phyloP scores from a whole-genome alignment of 2,113 vertebrate species.

The Neopipo cinnamomea region DNA sequence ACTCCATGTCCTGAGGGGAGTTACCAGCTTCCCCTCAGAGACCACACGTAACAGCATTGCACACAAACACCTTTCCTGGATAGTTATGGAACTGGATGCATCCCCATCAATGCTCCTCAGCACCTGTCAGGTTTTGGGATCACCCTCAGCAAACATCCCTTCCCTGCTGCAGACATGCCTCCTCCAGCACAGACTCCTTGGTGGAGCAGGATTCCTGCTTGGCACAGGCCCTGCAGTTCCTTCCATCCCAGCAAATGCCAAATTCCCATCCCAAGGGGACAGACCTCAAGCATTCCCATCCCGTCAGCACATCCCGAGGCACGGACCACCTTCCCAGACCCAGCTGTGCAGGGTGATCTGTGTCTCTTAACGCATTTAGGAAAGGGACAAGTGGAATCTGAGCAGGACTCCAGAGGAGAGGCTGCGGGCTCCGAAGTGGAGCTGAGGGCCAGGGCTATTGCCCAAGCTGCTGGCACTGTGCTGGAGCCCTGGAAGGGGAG shows the following conservation, averaged over 20 bases:
- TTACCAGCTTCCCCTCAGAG: background rate
- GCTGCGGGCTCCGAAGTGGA: background rate
- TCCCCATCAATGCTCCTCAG: no score
- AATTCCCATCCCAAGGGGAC: background rate
- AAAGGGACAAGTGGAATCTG: background rate
- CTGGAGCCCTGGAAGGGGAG: background rate
- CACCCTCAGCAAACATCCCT: background rate
- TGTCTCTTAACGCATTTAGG: background rate
- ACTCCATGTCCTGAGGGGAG: background rate
- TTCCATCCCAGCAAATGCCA: background rate
- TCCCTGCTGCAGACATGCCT: background rate
- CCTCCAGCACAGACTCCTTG: background rate
- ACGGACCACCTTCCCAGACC: background rate
- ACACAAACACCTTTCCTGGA: background rate
- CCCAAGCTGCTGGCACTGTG: background rate
- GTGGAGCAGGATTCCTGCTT: background rate
- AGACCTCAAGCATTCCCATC: background rate
- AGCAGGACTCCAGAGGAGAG: background rate
- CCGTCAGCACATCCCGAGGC: background rate
- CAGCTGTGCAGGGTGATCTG: background rate
- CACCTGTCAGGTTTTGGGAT: background rate
- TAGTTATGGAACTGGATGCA: background rate
- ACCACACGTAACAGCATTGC: background rate
- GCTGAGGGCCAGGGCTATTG: background rate
- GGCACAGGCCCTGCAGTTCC: background rate